Evolutionary conservation across 2,113 vertebrate species (phyloP).

Genomic region (Melanerpes formicivorus): DNA sequence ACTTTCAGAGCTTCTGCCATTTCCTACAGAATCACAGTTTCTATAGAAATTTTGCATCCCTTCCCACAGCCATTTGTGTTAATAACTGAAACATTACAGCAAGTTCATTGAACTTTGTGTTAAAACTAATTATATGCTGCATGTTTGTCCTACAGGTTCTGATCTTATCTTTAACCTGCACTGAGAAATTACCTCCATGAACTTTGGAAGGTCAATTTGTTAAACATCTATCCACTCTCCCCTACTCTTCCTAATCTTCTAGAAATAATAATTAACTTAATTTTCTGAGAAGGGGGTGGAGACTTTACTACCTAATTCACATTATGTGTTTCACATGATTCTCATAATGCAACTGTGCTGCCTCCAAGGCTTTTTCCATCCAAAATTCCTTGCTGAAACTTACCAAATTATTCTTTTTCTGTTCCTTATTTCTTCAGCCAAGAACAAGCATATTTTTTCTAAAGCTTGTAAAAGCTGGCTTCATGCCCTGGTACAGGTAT

Average conservation of each 20-base stretch:
- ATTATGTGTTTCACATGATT: conserved; percentile 28
- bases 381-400: neutral
- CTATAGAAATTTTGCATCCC: neutral
- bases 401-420: neutral
- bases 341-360: neutral
- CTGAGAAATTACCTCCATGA: conserved; percentile 44
- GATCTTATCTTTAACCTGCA: conserved; percentile 56
- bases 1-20: neutral
- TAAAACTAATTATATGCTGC: neutral
- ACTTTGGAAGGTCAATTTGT: conserved; percentile 65
- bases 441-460: neutral
- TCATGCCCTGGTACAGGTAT: conserved; percentile 1
- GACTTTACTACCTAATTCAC: neutral
- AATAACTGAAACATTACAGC: neutral
- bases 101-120: neutral
- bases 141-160: neutral
- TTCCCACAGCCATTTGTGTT: neutral
- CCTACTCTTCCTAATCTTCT: conserved; percentile 25
- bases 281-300: neutral
- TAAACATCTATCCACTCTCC: conserved; percentile 64
- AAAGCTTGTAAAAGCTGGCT: neutral
- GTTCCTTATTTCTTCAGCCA: conserved; percentile 4
- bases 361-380: neutral
- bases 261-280: conserved; percentile 69
- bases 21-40: neutral